These are phyloP conservation scores for Alosa sapidissima DNA, from an alignment of 2,797 vertebrate species.

Conservation along the genomic window DNA sequence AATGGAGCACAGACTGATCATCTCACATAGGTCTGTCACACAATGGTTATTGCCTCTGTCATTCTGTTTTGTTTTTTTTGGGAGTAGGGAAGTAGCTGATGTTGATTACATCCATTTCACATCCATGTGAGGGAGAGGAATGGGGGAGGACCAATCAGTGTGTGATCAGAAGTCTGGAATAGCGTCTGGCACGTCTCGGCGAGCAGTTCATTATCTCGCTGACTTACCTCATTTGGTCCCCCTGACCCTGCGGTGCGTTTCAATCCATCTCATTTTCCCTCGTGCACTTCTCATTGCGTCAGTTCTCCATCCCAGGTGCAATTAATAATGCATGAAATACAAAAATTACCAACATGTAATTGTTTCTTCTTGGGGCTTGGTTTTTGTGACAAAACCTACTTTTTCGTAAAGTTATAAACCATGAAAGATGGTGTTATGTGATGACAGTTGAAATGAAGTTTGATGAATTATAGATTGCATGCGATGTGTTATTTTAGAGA, in stretches of 20 bases:
- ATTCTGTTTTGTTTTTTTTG: not conserved
- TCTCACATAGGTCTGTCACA: slow-evolving; percentile 10
- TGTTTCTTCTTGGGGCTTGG: not conserved
- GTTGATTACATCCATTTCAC: slow-evolving; percentile 34
- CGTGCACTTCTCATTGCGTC: slow-evolving; percentile 24
- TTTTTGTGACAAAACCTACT: not conserved
- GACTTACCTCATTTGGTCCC: slow-evolving; percentile 38
- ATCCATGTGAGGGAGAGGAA: not conserved
- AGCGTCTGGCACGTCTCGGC: slow-evolving; percentile 26
- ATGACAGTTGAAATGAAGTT: not conserved
- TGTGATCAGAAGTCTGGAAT: slow-evolving; percentile 27
- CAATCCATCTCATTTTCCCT: not conserved
- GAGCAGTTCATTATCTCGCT: slow-evolving; percentile 42
- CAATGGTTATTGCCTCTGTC: slow-evolving; percentile 27
- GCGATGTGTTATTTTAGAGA: not conserved
- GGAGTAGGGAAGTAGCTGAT: slow-evolving; percentile 18
- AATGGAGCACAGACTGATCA: not conserved
- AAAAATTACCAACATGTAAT: slow-evolving; percentile 37
- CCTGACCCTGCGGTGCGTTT: slow-evolving; percentile 28
- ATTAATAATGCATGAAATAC: slow-evolving; percentile 46
- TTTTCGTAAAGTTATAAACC: not conserved
- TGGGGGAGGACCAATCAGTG: slow-evolving; percentile 4
- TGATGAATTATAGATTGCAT: not conserved
- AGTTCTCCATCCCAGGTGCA: slow-evolving; percentile 28
- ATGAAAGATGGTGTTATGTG: not conserved